These are phyloP conservation scores for Chaetodon auriga DNA, from an alignment of 2,113 vertebrate species.

Conservation along the genomic window DNA sequence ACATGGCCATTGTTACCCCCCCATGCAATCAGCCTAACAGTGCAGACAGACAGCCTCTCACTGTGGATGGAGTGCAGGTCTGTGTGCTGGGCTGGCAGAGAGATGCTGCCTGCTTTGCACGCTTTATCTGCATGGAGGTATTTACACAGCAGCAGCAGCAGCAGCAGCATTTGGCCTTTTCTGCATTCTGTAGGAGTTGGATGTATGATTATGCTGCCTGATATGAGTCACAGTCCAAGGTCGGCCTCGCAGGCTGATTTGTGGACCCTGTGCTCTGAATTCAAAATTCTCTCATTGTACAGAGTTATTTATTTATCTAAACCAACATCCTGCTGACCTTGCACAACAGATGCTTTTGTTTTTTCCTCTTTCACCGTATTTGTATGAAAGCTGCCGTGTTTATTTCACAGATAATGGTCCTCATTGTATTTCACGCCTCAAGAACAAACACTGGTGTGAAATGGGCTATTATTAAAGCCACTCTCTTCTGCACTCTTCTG, in stretches of 20 bases:
- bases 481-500: not conserved
- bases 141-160: conserved; percentile 12
- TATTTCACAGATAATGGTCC: not conserved
- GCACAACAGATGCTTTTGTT: not conserved
- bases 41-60: conserved; percentile 22
- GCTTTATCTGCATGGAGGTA: conserved; percentile 10
- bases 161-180: not conserved
- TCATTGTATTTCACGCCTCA: conserved; percentile 20
- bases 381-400: not conserved
- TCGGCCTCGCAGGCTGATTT: conserved; percentile 21
- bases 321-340: conserved; percentile 9
- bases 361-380: not conserved
- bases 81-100: conserved; percentile 1
- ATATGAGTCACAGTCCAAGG: conserved; percentile 38
- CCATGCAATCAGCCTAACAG: conserved; percentile 15
- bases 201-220: conserved; percentile 14
- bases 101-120: not conserved
- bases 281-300: not conserved
- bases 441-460: conserved; percentile 20
- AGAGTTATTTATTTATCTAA: not conserved
- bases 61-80: conserved; percentile 10
- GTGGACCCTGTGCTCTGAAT: conserved; percentile 28
- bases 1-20: conserved; percentile 29
- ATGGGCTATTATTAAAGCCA: conserved; percentile 49
- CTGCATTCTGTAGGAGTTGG: conserved; percentile 16